Percentiles rank a stretch among this genome's conserved stretches.
These are phyloP conservation scores for Onthophagus taurus DNA, from an alignment of 1,140 invertebrate species.

Conservation along the genomic window DNA sequence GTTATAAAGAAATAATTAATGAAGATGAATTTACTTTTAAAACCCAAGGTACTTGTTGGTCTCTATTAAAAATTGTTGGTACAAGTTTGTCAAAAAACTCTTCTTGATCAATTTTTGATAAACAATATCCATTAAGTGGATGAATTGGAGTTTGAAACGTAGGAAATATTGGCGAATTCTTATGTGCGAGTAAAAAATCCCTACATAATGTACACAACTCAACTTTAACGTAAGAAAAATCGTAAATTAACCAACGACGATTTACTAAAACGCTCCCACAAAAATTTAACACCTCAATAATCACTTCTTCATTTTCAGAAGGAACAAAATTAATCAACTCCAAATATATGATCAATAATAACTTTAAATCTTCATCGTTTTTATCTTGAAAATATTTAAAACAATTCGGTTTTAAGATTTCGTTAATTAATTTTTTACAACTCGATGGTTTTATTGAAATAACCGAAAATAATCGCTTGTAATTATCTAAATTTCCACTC, in stretches of 20 bases:
- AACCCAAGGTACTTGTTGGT: no score
- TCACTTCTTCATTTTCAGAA: background rate
- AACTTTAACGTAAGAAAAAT: conserved; percentile 12
- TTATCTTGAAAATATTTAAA: conserved; percentile 9
- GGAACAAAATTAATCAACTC: conserved; percentile 14
- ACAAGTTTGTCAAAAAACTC: no score
- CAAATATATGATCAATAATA: conserved; percentile 18
- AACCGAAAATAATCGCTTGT: conserved; percentile 20
- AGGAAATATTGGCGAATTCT: no score
- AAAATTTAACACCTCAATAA: background rate
- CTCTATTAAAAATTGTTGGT: no score
- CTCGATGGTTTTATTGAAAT: background rate
- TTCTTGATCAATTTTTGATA: no score
- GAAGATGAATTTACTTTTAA: no score
- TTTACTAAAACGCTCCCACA: conserved; percentile 10
- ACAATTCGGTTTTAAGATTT: background rate
- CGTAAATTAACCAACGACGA: conserved; percentile 11
- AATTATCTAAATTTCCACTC: conserved; percentile 21
- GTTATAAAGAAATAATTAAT: no score
- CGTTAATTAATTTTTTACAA: background rate
- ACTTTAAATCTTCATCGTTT: conserved; percentile 17
- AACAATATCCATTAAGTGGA: no score
- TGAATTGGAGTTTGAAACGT: no score
- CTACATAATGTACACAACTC: conserved; percentile 8
- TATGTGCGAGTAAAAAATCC: no score